Evolutionary conservation across 2,113 vertebrate species (phyloP), one percentile per base, ranked within the genome.

Genomic region (Cottus gobio): DNA sequence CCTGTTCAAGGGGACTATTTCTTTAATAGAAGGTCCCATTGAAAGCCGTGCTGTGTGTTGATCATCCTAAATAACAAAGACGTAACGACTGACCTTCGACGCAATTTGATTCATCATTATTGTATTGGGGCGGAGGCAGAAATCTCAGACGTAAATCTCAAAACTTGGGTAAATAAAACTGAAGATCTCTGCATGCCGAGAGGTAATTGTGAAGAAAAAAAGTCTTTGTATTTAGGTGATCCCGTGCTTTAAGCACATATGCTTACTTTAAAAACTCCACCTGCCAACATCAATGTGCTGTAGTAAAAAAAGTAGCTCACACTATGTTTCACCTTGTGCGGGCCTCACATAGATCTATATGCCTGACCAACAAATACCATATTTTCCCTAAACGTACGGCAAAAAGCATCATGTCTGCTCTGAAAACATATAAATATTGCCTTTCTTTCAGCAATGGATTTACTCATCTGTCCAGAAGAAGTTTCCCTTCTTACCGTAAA

Each of bases 381-480:
- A 58, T 44, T 62, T 46, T 28, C 15, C 16, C 3, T 48, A 13
- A 62, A 61, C 26, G 31, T 56, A 13, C 24, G 2, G 12, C 15
- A 66, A 67, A 68, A 26, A 66, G 18, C 12, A 12, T 37, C 68
- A 62, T 60, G 5, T 31, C 46, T 50, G 9, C 16, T 66, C 7
- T 61, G 8, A 67, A 71, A 31, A 65, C 7, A 1, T 71, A 20
- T 16, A n/a, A 20, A 31, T 31, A 31, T 28, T 31, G 13, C 7
- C 31, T 12, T 30, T 64, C n/a, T 78, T 84, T 79, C 46, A 7
- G 50, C 44, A 31, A 16, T 65, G 39, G 70, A 67, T 34, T 72
- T 64, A 72, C 73, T 63, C 54, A 85, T 85, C 46, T 46, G 71
- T 75, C 69, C 70, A 26, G 13, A 24, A 18, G 42, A 69, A 24